Percentiles rank a stretch among this genome's conserved stretches.
phyloP scores from a whole-genome alignment of 2,113 vertebrate genomes.

The Ctenodactylus gundi region DNA sequence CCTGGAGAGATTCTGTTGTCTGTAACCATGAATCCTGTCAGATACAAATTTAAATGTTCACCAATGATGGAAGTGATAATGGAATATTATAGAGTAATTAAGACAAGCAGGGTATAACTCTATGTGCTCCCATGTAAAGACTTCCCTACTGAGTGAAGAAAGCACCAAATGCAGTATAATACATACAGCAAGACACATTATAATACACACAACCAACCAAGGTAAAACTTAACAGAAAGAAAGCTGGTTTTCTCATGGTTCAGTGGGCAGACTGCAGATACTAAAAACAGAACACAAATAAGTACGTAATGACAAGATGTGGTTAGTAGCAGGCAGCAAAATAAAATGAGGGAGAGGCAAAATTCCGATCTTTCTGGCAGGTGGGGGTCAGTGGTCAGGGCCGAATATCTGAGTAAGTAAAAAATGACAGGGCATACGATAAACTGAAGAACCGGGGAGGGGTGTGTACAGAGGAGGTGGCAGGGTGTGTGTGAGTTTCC shows the following conservation, averaged over 20 bases:
- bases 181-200: not conserved
- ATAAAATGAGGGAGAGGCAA: conserved; percentile 1
- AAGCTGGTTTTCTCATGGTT: not conserved
- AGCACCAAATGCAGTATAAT: not conserved
- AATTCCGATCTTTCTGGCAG: not conserved
- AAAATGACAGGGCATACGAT: not conserved
- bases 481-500: not conserved
- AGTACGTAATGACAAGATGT: not conserved
- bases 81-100: not conserved
- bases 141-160: not conserved
- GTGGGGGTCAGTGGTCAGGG: not conserved
- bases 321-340: not conserved
- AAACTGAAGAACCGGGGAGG: not conserved
- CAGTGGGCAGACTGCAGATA: not conserved
- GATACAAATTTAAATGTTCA: not conserved
- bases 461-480: not conserved
- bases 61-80: not conserved
- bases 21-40: conserved; percentile 6
- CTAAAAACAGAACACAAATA: not conserved
- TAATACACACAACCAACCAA: not conserved
- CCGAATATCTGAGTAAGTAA: not conserved
- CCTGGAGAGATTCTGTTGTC: not conserved
- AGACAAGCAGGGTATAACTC: not conserved
- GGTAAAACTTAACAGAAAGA: not conserved
- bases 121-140: not conserved